phyloP scores from a whole-genome alignment of 2,113 vertebrate genomes.

The Anoplopoma fimbria region DNA sequence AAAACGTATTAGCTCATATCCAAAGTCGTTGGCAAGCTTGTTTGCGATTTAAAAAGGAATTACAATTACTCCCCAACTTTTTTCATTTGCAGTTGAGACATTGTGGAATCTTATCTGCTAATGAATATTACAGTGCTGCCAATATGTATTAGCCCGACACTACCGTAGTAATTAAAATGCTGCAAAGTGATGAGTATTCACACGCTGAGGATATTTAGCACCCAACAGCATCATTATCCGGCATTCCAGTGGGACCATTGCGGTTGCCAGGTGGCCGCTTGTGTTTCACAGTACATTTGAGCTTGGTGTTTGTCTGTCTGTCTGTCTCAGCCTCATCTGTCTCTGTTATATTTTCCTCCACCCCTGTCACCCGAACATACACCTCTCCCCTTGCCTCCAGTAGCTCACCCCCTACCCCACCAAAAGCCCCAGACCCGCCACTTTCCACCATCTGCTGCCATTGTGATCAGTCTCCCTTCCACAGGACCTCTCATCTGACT shows the following conservation, averaged over 20 bases:
- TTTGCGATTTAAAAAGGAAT: constrained; percentile 63
- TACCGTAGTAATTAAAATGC: constrained; percentile 76
- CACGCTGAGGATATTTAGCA: constrained; percentile 70
- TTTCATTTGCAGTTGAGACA: constrained; percentile 69
- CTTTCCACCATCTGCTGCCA: constrained; percentile 92
- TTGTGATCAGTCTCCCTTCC: constrained; percentile 92
- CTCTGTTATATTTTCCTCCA: constrained; percentile 63
- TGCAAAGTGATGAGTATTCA: constrained; percentile 74
- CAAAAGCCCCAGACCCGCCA: constrained; percentile 42
- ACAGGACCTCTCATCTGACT: constrained; percentile 86
- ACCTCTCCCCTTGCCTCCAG: constrained; percentile 51
- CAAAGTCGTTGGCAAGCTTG: constrained; percentile 55
- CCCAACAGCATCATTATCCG: constrained; percentile 63
- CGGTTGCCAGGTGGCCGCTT: constrained; percentile 64
- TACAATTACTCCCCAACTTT: constrained; percentile 61
- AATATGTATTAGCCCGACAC: constrained; percentile 74
- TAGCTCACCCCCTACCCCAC: no score
- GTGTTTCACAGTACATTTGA: constrained; percentile 91
- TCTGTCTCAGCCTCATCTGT: constrained; percentile 63
- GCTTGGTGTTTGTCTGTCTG: constrained; percentile 68
- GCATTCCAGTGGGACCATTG: constrained; percentile 49
- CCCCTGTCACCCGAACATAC: constrained; percentile 38
- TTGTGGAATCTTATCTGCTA: constrained; percentile 73
- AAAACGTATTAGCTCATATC: constrained; percentile 48
- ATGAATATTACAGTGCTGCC: constrained; percentile 77